These are phyloP conservation scores for Bombyx mandarina DNA, from an alignment of 1,140 invertebrate genomes.

Conservation along the genomic window DNA sequence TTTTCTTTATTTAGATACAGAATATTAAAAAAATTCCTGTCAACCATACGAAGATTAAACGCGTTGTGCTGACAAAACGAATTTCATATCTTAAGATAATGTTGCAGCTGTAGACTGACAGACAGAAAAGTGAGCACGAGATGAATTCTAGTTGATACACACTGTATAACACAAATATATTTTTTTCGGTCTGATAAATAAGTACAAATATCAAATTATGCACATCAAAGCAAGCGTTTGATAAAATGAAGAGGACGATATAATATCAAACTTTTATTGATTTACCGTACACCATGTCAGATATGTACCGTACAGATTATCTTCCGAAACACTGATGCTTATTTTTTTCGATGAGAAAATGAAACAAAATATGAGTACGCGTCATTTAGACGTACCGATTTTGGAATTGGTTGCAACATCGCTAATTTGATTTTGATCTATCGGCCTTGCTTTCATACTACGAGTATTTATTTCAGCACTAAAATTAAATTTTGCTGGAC, in stretches of 20 bases:
- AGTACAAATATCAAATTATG: neutral
- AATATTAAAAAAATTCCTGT: too few species aligned
- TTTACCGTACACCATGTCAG: conserved; percentile 3
- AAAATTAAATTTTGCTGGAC: conserved; percentile 3
- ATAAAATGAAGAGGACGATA: conserved; percentile 7
- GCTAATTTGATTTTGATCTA: neutral
- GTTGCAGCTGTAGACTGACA: too few species aligned
- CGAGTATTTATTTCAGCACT: conserved; percentile 4
- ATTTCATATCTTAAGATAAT: too few species aligned
- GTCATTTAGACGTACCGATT: neutral
- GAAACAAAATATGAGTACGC: too few species aligned
- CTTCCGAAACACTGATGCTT: too few species aligned
- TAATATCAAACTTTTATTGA: conserved; percentile 5
- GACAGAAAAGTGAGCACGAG: too few species aligned
- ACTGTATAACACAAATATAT: conserved; percentile 1
- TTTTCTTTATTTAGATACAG: too few species aligned
- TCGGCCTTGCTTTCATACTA: conserved; percentile 11
- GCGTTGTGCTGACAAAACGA: too few species aligned
- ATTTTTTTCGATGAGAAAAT: too few species aligned
- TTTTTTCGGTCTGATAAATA: conserved; percentile 2
- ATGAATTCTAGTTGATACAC: too few species aligned
- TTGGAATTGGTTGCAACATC: neutral
- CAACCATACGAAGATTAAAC: too few species aligned
- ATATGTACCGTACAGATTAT: neutral
- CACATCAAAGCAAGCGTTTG: conserved; percentile 8